Evolutionary conservation across 1,140 invertebrate genomes (phyloP).

Genomic region (Drosophila lini): DNA sequence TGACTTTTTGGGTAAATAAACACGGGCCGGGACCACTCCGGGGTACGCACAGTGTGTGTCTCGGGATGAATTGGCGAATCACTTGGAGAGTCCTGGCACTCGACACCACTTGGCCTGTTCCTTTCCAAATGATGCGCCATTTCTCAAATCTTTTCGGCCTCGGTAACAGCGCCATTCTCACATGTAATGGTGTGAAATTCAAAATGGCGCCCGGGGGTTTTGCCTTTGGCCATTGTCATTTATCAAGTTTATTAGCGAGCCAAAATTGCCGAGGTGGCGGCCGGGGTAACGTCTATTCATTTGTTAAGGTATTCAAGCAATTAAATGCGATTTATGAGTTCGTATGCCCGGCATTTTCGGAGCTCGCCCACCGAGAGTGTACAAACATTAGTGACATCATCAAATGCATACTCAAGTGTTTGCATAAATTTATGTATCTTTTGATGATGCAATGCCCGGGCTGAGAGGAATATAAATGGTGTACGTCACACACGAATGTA

Average conservation of each 20-base stretch:
- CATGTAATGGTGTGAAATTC: constrained; percentile 79
- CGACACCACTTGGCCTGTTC: constrained; percentile 65
- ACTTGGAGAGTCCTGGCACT: constrained; percentile 61
- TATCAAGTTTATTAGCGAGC: constrained; percentile 79
- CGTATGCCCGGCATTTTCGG: constrained; percentile 17
- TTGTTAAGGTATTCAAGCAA: constrained; percentile 58
- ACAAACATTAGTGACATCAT: constrained; percentile 50
- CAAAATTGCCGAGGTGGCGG: constrained; percentile 27
- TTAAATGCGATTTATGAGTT: constrained; percentile 55
- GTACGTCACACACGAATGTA: constrained; percentile 6
- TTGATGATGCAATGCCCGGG: constrained; percentile 33
- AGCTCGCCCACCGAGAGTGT: background rate
- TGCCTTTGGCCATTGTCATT: constrained; percentile 59
- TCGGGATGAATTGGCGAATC: constrained; percentile 62
- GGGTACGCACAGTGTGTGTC: background rate
- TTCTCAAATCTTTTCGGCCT: constrained; percentile 67
- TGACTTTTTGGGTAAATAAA: constrained; percentile 73
- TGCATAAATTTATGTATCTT: constrained; percentile 47
- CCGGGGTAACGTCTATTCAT: constrained; percentile 42
- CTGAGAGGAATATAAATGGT: constrained; percentile 25
- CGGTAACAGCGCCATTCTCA: constrained; percentile 28
- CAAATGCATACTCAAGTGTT: constrained; percentile 50
- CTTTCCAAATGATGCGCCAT: constrained; percentile 68
- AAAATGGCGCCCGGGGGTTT: constrained; percentile 63
- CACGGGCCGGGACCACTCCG: constrained; percentile 5